Conservation (phyloP, 2,113 vertebrate species). For the Siphamia tubifer region DNA sequence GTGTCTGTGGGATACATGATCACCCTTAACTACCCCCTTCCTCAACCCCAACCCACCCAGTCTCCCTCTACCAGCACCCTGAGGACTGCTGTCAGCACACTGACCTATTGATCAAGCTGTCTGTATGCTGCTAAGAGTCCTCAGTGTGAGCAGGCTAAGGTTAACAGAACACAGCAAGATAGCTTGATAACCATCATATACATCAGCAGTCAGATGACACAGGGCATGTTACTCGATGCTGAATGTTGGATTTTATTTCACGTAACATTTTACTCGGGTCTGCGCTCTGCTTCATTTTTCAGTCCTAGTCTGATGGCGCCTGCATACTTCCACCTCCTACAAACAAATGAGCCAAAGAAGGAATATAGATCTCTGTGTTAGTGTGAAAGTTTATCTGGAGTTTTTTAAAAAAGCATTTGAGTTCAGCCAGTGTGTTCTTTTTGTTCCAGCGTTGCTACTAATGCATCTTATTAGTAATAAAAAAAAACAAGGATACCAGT, state of each 20-base stretch:
- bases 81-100: conserved; percentile 68
- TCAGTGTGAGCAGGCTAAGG: conserved; percentile 57
- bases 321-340: not conserved
- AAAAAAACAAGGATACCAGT: too few relatives aligned
- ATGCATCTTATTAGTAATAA: too few relatives aligned
- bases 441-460: too few relatives aligned
- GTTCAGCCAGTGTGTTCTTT: too few relatives aligned
- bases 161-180: conserved; percentile 68
- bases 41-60: conserved; percentile 13
- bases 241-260: conserved; percentile 58
- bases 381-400: not conserved
- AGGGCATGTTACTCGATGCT: conserved; percentile 56
- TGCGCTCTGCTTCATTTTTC: not conserved
- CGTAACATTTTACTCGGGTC: conserved; percentile 14
- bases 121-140: conserved; percentile 66
- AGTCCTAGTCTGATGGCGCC: not conserved
- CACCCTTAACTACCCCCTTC: conserved; percentile 56
- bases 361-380: not conserved
- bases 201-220: conserved; percentile 56
- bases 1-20: conserved; percentile 59
- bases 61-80: conserved; percentile 38
- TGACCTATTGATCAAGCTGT: conserved; percentile 79
- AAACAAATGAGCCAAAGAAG: not conserved
- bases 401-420: too few relatives aligned
- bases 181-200: conserved; percentile 63